phyloP scores from a whole-genome alignment of 1,140 invertebrate species.

The Drusus annulatus region DNA sequence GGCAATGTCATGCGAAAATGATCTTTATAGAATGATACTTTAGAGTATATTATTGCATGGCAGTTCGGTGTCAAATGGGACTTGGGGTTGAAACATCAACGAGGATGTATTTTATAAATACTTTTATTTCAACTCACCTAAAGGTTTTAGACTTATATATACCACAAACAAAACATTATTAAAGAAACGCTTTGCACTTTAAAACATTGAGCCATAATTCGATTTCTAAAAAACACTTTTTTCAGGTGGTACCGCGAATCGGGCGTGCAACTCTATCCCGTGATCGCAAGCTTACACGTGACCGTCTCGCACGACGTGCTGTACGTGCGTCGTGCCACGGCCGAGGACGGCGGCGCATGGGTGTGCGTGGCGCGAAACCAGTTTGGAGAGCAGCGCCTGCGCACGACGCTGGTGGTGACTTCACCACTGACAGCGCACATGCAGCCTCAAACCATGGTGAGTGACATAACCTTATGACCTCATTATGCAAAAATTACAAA shows the following conservation, averaged over 20 bases:
- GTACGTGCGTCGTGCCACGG: constrained; percentile 77
- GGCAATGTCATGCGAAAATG: too few species aligned
- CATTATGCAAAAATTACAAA: too few species aligned
- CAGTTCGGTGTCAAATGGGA: too few species aligned
- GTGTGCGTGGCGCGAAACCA: constrained; percentile 75
- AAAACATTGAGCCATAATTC: not conserved
- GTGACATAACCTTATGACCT: not conserved
- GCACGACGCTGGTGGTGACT: constrained; percentile 71
- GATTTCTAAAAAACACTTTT: constrained; percentile 27
- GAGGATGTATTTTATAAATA: too few species aligned
- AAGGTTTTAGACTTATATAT: too few species aligned
- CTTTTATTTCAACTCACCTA: too few species aligned
- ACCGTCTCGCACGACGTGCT: constrained; percentile 77
- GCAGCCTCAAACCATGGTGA: constrained; percentile 72
- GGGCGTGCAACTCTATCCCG: constrained; percentile 74
- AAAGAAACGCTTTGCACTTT: too few species aligned
- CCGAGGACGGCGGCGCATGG: constrained; percentile 80
- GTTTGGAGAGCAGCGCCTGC: constrained; percentile 74
- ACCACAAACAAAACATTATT: too few species aligned
- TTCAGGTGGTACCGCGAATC: constrained; percentile 77
- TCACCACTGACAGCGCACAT: constrained; percentile 72
- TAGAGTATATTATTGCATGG: too few species aligned
- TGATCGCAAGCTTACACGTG: constrained; percentile 74
- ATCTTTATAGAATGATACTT: too few species aligned
- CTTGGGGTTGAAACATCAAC: too few species aligned